Evolutionary conservation across 2,888 invertebrate species (phyloP).

Genomic region (Leptura quadrifasciata): DNA sequence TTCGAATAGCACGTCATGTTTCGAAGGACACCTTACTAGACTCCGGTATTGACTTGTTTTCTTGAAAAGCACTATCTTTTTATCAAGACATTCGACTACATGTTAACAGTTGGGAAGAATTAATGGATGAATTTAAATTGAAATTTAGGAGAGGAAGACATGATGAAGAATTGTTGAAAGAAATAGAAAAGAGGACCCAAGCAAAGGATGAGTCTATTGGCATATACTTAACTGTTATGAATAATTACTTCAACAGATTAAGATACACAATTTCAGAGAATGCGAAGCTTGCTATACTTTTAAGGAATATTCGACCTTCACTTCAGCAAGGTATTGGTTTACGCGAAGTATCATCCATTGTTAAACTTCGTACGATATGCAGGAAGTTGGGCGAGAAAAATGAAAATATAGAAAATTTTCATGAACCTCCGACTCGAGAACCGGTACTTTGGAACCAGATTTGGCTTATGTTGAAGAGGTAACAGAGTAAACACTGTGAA

Average conservation of each 20-base stretch:
- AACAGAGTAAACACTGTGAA: conserved; percentile 12
- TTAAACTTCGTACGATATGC: conserved; percentile 40
- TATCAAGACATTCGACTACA: conserved; percentile 16
- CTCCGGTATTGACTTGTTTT: conserved; percentile 32
- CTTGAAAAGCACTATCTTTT: conserved; percentile 10
- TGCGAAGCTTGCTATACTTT: conserved; percentile 40
- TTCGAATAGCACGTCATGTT: conserved; percentile 20
- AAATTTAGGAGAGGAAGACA: conserved; percentile 55
- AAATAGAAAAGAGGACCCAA: conserved; percentile 56
- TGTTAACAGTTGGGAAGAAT: conserved; percentile 24
- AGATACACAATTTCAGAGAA: conserved; percentile 2
- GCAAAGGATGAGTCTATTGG: conserved; percentile 55
- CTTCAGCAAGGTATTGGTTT: conserved; percentile 43
- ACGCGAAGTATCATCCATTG: conserved; percentile 33
- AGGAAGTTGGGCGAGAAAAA: conserved; percentile 39
- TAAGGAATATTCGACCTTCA: conserved; percentile 46
- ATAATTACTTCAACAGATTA: conserved; percentile 41
- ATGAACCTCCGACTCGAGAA: conserved; percentile 24
- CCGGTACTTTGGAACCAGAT: conserved; percentile 44
- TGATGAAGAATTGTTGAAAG: conserved; percentile 54
- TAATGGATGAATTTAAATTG: conserved; percentile 34
- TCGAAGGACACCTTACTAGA: conserved; percentile 29
- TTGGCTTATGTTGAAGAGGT: conserved; percentile 36
- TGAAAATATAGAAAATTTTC: conserved; percentile 33
- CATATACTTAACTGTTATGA: conserved; percentile 51